Percentiles rank a stretch among this genome's conserved stretches.
These are phyloP conservation scores for Podabrus alpinus DNA, from an alignment of 2,888 invertebrate species.

Conservation along the genomic window DNA sequence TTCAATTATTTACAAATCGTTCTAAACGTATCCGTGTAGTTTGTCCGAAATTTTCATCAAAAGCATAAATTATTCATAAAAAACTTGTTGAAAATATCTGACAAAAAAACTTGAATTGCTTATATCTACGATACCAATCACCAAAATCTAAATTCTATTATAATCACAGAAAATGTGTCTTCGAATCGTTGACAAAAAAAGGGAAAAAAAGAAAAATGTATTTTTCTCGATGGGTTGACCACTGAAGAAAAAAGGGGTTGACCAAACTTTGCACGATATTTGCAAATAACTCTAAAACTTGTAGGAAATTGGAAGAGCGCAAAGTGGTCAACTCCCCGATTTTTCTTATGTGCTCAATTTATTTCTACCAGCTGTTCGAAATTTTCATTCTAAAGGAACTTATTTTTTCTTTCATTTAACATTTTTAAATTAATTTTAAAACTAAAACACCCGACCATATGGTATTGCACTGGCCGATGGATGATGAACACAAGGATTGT, in stretches of 20 bases:
- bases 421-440: background rate
- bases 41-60: constrained; percentile 2
- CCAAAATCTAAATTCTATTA: background rate
- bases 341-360: too few relatives aligned
- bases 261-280: too few relatives aligned
- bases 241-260: too few relatives aligned
- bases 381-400: background rate
- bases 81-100: background rate
- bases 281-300: too few relatives aligned
- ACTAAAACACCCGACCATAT: constrained; percentile 36
- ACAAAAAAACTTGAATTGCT: background rate
- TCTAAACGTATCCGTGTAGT: background rate
- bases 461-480: constrained; percentile 30
- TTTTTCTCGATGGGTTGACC: too few relatives aligned
- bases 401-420: background rate
- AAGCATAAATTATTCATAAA: background rate
- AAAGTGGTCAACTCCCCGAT: too few relatives aligned
- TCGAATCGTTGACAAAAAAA: too few relatives aligned
- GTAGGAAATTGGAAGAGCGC: too few relatives aligned
- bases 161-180: background rate
- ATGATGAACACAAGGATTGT: constrained; percentile 65
- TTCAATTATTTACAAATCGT: background rate
- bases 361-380: too few relatives aligned
- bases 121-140: background rate
- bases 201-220: background rate